Conservation (phyloP, 2,888 invertebrate genomes). For the Drosophila nr. perissopoda region DNA sequence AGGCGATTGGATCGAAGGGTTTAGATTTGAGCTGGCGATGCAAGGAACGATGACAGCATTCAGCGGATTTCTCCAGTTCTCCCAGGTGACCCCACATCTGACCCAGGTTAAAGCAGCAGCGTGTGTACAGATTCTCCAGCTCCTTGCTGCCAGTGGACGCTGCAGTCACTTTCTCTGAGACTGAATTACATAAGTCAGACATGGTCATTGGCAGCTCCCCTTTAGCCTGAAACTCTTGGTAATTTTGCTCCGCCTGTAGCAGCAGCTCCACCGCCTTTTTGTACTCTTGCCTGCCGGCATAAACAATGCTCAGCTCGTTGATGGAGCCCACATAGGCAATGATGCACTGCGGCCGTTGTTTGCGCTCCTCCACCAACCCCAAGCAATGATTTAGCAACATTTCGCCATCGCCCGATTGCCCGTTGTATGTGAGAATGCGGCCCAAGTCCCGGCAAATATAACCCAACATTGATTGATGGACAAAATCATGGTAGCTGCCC, state of each 20-base stretch:
- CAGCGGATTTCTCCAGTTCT: constrained; percentile 91
- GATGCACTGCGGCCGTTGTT: constrained; percentile 87
- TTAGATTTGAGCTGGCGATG: constrained; percentile 91
- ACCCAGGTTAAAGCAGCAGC: constrained; percentile 94
- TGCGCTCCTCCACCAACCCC: constrained; percentile 86
- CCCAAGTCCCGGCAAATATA: constrained; percentile 90
- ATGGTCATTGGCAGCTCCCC: constrained; percentile 87
- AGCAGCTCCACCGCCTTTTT: constrained; percentile 89
- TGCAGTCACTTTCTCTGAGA: constrained; percentile 84
- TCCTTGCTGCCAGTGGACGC: constrained; percentile 86
- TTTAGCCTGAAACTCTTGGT: constrained; percentile 88
- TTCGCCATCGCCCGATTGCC: constrained; percentile 90
- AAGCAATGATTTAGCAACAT: constrained; percentile 89
- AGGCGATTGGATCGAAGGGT: constrained; percentile 92
- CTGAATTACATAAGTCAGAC: constrained; percentile 86
- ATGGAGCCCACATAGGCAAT: constrained; percentile 89
- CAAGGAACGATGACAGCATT: constrained; percentile 94
- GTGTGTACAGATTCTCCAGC: constrained; percentile 92
- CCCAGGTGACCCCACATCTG: constrained; percentile 92
- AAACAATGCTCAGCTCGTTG: constrained; percentile 93
- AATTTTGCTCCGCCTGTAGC: constrained; percentile 86
- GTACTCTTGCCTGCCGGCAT: constrained; percentile 89
- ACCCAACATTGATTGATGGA: constrained; percentile 86
- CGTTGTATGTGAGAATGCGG: constrained; percentile 91
- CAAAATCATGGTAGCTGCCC: constrained; percentile 72